Percentiles rank a stretch among this genome's conserved stretches.
These are phyloP conservation scores for Chymomyza caudatula DNA, from an alignment of 2,888 invertebrate genomes.

Conservation along the genomic window DNA sequence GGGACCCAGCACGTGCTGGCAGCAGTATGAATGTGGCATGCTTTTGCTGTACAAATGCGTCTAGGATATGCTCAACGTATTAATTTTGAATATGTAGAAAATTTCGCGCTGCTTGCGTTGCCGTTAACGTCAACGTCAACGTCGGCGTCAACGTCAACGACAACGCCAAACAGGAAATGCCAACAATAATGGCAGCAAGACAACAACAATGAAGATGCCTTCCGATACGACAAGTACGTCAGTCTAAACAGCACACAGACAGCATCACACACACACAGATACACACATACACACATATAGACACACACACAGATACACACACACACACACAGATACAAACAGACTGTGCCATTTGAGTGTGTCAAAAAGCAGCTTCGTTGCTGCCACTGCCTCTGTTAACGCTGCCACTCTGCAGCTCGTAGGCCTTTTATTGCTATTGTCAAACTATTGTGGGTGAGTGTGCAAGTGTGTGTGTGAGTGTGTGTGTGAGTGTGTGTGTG, in stretches of 20 bases:
- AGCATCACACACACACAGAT: not conserved
- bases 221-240: conserved; percentile 67
- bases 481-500: conserved; percentile 11
- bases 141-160: conserved; percentile 29
- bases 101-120: conserved; percentile 50
- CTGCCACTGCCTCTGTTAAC: not conserved
- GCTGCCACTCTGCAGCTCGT: conserved; percentile 21
- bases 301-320: not conserved
- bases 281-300: not conserved
- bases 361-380: not conserved
- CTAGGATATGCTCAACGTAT: conserved; percentile 71
- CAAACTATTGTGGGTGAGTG: conserved; percentile 63
- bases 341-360: conserved; percentile 13
- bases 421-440: conserved; percentile 72
- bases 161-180: conserved; percentile 37
- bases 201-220: conserved; percentile 35
- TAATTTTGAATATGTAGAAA: conserved; percentile 73
- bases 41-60: conserved; percentile 60
- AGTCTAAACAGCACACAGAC: conserved; percentile 15
- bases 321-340: conserved; percentile 36
- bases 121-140: not conserved
- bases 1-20: not conserved
- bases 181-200: conserved; percentile 40
- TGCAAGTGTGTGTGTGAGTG: conserved; percentile 5
- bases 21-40: not conserved